Conservation (phyloP, 2,888 invertebrate genomes). For the Abscondita cerata region DNA sequence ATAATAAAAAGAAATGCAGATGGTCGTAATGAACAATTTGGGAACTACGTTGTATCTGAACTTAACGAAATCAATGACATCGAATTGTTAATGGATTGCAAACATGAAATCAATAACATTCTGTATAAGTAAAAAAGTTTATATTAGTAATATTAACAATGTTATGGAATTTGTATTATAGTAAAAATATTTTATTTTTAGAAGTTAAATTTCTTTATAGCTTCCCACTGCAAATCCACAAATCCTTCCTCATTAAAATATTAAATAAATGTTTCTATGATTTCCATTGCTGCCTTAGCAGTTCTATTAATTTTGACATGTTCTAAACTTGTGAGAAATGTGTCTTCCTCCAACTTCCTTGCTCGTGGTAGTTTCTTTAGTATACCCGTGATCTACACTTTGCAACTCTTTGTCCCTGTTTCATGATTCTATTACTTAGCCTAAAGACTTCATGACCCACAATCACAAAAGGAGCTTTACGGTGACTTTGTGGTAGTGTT, state of each 20-base stretch:
- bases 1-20: no score
- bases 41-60: no score
- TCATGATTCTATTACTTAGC: conserved; percentile 2
- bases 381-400: neutral
- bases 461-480: conserved; percentile 4
- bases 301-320: no score
- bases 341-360: neutral
- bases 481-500: neutral
- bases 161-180: neutral
- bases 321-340: neutral
- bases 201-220: conserved; percentile 4
- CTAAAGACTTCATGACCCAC: neutral
- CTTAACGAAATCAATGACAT: no score
- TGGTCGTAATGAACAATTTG: no score
- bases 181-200: conserved; percentile 1
- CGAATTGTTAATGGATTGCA: no score
- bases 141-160: neutral
- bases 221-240: neutral
- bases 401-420: neutral
- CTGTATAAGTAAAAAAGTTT: neutral
- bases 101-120: no score
- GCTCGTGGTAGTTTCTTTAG: neutral
- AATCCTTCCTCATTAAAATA: no score
- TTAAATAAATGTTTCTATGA: no score
- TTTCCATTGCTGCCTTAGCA: neutral